Evolutionary conservation across 2,888 invertebrate genomes (phyloP).

Genomic region (Tillus elongatus): DNA sequence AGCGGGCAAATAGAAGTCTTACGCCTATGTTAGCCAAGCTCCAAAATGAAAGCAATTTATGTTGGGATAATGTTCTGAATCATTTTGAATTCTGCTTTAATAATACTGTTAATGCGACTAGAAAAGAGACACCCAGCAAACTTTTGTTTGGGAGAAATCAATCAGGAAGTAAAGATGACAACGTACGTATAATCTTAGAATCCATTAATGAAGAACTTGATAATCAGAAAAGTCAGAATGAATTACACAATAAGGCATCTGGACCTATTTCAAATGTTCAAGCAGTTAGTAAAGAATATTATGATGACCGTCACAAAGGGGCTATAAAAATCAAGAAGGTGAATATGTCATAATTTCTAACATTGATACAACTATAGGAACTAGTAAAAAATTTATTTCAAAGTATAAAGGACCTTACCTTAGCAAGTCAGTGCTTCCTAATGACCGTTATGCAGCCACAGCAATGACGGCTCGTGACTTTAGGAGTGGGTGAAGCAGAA

Average conservation of each 20-base stretch:
- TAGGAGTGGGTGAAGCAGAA: no score
- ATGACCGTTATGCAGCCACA: slow-evolving; percentile 23
- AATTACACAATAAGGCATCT: slow-evolving; percentile 5
- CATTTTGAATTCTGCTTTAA: slow-evolving; percentile 20
- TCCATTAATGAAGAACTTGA: slow-evolving; percentile 13
- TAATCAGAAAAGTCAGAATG: slow-evolving; percentile 7
- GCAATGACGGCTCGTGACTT: no score
- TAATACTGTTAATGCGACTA: slow-evolving; percentile 25
- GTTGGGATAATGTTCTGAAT: slow-evolving; percentile 18
- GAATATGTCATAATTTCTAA: slow-evolving; percentile 25
- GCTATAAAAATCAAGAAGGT: slow-evolving; percentile 16
- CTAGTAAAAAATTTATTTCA: slow-evolving; percentile 23
- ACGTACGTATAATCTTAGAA: slow-evolving; percentile 16
- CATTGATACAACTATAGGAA: slow-evolving; percentile 21
- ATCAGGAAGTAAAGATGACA: slow-evolving; percentile 19
- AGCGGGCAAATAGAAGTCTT: slow-evolving; percentile 20
- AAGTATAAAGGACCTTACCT: slow-evolving; percentile 24
- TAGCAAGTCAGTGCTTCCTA: slow-evolving; percentile 20
- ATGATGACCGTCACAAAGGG: slow-evolving; percentile 23
- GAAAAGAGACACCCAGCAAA: slow-evolving; percentile 23
- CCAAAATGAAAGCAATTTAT: slow-evolving; percentile 9
- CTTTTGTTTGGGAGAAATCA: slow-evolving; percentile 28
- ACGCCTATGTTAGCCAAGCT: slow-evolving; percentile 24
- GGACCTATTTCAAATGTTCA: slow-evolving; percentile 13
- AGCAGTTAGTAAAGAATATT: slow-evolving; percentile 19